Percentiles rank a stretch among this genome's conserved stretches.
Evolutionary conservation across 2,888 invertebrate genomes (phyloP).

Genomic region (Aquatica leii): DNA sequence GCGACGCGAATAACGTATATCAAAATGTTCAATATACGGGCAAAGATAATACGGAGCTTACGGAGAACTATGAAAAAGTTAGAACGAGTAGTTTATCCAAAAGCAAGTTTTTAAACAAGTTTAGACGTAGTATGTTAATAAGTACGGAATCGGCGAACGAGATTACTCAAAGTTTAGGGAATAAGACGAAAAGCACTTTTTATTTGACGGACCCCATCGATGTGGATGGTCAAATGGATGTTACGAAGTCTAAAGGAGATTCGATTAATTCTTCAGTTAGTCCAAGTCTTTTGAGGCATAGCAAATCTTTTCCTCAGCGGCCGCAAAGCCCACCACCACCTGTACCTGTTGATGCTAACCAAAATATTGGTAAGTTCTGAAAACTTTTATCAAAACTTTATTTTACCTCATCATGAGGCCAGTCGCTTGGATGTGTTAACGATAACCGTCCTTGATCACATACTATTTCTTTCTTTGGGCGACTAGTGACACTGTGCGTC

Average conservation of each 20-base stretch:
- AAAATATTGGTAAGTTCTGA: conserved; percentile 37
- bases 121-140: conserved; percentile 68
- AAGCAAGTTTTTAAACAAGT: conserved; percentile 62
- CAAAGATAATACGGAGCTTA: conserved; percentile 19
- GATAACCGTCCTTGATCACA: too few species aligned
- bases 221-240: conserved; percentile 59
- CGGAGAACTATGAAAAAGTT: conserved; percentile 20
- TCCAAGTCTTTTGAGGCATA: conserved; percentile 43
- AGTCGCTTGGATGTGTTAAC: too few species aligned
- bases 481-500: too few species aligned
- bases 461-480: too few species aligned
- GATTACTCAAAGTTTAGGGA: conserved; percentile 59
- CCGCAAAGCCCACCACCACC: conserved; percentile 59
- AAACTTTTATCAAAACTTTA: neutral
- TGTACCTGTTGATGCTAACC: conserved; percentile 44
- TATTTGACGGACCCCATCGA: conserved; percentile 75
- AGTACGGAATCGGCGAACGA: conserved; percentile 65
- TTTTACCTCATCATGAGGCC: too few species aligned
- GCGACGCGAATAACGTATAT: conserved; percentile 20
- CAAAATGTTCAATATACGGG: conserved; percentile 33
- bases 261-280: conserved; percentile 54
- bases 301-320: conserved; percentile 43
- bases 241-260: conserved; percentile 54
- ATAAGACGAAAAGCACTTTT: conserved; percentile 71
- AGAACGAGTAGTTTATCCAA: conserved; percentile 41